Base-by-base conservation (phyloP, 2,113 vertebrate genomes). In the Heterotilapia buettikoferi region DNA sequence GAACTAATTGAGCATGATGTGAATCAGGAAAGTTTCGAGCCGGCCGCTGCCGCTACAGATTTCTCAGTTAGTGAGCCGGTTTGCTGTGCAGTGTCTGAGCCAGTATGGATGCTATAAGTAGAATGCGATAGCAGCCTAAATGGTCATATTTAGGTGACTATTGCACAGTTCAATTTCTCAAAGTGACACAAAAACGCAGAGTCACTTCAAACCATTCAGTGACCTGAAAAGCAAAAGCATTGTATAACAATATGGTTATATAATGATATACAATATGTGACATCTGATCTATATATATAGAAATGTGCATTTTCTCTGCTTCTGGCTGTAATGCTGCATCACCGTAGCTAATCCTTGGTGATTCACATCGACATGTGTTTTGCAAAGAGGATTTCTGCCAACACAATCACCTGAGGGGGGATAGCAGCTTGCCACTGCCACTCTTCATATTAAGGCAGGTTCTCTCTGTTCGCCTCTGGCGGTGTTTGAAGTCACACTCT, bases 1-100 rank as follows among this genome's bases (percentile, higher is more conserved):
- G 94, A 96, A 95, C 92, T 95, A 95, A 95, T 93, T 93, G 92
- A 94, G 93, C 93, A 93, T 91, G 94, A 93, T 95, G 92, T 85
- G 90, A 93, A 95, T 92, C 88, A 80, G 93, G 91, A 95, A 95
- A 95, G 93, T 95, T 95, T 94, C 73, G 40, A 93, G 82, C 66
- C 85, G 43, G 73, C 86, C 83, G 84, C 90, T 86, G 92, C 91
- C 73, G 36, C 85, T 86, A 73, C 80, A 53, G 80, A 85, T 91
- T 78, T 85, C 68, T 82, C 9, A 88, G 84, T 89, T 81, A 79
- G 56, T 36, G 7, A 89, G 47, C 47, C 16, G 43, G 68, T 78
- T 7, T 47, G 50, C 83, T 53, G 61, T 68, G 63, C 56, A 71
- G 66, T 85, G 80, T 89, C 57, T 53, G 2, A 83, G 24, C 73